Base-by-base conservation (phyloP, 2,113 vertebrate genomes). In the Eclectus roratus region DNA sequence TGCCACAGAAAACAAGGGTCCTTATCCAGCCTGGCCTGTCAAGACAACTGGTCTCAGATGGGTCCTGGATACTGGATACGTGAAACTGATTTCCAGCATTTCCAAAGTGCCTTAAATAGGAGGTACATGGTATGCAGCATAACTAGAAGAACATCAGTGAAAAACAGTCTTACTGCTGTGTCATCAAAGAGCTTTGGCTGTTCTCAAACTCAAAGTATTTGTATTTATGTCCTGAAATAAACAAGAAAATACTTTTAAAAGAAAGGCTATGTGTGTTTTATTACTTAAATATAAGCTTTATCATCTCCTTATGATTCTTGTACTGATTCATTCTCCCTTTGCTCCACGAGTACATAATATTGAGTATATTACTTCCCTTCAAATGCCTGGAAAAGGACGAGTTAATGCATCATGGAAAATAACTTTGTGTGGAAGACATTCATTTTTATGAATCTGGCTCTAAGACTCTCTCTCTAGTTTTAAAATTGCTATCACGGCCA, bases 371-470 rank as follows among this genome's bases (percentile, higher is more conserved):
- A 64, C 63, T 93, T 94, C 86, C 89, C 91, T 85, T 46, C 65
- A 95, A 91, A 88, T 88, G 65, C 37, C 55, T 84, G 83, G 90
- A 53, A 97, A 94, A 91, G 63, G 47, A 94, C 39, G 81, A 94
- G 68, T 95, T 95, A 93, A 94, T 63, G 55, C 35, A 91, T 94
- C 33, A 55, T 39, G 81, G 74, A 96, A 91, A 95, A 92, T 85
- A 88, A 89, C 92, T 91, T 96, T 91, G 79, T 84, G 86, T 94
- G 92, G 89, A 97, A 97, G 86, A 96, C 91, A 94, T 97, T 96
- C 94, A 93, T 93, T 96, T 96, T 98, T 98, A 98, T 95, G 91
- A 96, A 97, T 91, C 88, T 97, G 89, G 66, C 56, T 85, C 74
- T 96, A 95, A 94, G 93, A 92, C 76, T 89, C 88, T 95, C 78